Percentiles rank a stretch among this genome's conserved stretches.
These are phyloP conservation scores for Anguilla japonica DNA, from an alignment of 2,113 vertebrate genomes.

Conservation along the genomic window DNA sequence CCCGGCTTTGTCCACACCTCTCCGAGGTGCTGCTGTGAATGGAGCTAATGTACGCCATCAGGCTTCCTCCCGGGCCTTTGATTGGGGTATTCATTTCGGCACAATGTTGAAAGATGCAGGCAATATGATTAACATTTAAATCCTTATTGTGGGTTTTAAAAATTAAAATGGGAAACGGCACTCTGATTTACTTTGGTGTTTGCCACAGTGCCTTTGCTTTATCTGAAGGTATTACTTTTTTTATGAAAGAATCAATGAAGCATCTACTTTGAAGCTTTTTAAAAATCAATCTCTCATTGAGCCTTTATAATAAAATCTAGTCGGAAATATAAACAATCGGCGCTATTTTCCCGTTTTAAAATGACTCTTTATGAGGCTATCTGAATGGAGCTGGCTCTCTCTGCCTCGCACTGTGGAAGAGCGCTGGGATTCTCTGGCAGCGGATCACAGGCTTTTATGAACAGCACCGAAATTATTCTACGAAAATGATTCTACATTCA, in stretches of 20 bases:
- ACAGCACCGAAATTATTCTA: neutral
- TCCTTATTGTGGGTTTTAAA: conserved; percentile 7
- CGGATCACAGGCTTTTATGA: conserved; percentile 3
- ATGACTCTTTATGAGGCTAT: neutral
- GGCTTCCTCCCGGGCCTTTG: neutral
- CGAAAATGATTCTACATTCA: neutral
- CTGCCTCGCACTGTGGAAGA: neutral
- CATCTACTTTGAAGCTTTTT: neutral
- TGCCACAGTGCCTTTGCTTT: neutral
- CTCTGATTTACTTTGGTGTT: neutral
- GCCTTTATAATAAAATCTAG: neutral
- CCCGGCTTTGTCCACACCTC: neutral
- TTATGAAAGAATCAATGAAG: neutral
- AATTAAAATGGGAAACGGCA: neutral
- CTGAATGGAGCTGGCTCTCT: neutral
- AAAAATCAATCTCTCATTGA: conserved; percentile 9
- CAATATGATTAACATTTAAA: conserved; percentile 10
- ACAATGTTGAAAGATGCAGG: conserved; percentile 4
- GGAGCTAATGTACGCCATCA: neutral
- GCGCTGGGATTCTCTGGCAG: neutral
- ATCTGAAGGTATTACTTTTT: conserved; percentile 6
- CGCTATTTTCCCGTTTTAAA: neutral
- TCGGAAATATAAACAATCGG: conserved; percentile 4
- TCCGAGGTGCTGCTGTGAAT: neutral
- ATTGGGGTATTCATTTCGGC: conserved; percentile 15